Percentiles rank a stretch among this genome's conserved stretches.
Evolutionary conservation across 2,113 vertebrate genomes (phyloP).

Genomic region (Cyrtonyx montezumae): DNA sequence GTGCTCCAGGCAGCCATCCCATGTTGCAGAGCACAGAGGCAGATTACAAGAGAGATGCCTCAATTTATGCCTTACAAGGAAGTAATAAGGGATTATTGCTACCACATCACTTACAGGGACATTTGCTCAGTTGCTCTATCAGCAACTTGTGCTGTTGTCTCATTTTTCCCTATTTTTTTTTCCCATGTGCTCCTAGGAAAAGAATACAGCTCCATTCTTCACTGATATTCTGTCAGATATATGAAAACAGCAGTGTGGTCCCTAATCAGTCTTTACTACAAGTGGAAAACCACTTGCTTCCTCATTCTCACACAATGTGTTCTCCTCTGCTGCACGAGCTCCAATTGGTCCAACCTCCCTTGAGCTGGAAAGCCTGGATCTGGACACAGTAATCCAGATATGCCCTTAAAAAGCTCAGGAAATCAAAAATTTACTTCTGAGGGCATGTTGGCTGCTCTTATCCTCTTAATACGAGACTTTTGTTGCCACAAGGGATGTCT

Average conservation of each 20-base stretch:
- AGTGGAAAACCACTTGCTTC: background rate
- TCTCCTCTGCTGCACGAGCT: background rate
- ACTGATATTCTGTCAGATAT: background rate
- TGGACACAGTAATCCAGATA: background rate
- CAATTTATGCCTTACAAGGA: background rate
- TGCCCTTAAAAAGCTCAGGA: background rate
- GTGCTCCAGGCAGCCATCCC: background rate
- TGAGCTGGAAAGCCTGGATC: background rate
- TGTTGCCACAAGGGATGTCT: background rate
- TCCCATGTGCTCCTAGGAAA: background rate
- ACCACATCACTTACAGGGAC: background rate
- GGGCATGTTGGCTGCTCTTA: background rate
- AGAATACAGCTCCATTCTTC: background rate
- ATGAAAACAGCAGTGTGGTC: background rate
- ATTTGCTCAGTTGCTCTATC: background rate
- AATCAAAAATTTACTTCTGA: background rate
- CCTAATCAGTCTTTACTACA: background rate
- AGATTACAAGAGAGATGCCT: background rate
- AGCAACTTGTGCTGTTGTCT: background rate
- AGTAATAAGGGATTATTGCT: background rate
- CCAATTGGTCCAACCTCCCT: background rate
- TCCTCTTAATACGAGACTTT: background rate
- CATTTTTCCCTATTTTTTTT: background rate
- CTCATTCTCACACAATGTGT: background rate
- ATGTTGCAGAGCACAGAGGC: background rate